phyloP scores from a whole-genome alignment of 2,797 vertebrate genomes.

The Alouatta caraya region DNA sequence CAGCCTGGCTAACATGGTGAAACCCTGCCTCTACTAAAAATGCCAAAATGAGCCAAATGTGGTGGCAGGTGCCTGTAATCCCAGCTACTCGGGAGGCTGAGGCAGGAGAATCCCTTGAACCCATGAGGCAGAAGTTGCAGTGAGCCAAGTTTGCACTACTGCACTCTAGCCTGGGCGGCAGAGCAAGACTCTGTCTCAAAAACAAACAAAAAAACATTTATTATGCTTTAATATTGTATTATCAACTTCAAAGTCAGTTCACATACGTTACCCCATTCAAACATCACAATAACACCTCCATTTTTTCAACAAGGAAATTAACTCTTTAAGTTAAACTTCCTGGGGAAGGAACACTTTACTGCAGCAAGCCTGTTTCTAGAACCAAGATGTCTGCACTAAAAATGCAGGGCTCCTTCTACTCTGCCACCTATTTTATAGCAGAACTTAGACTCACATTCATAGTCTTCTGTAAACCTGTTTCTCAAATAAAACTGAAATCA shows the following conservation, averaged over 20 bases:
- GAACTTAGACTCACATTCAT: neutral
- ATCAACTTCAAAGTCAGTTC: neutral
- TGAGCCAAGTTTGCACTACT: no score
- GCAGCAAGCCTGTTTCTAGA: neutral
- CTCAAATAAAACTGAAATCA: neutral
- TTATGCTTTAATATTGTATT: neutral
- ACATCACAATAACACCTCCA: neutral
- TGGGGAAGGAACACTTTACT: neutral
- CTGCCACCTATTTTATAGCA: neutral
- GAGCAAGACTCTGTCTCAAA: no score
- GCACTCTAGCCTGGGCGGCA: no score
- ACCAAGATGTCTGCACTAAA: neutral
- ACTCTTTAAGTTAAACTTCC: neutral
- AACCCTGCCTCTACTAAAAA: no score
- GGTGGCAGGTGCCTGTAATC: no score
- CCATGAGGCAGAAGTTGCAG: no score
- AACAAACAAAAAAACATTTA: neutral
- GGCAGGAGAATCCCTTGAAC: no score
- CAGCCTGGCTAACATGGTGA: no score
- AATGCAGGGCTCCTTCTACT: neutral
- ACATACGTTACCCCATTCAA: neutral
- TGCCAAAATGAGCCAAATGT: no score
- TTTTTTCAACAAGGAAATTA: neutral
- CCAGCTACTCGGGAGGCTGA: no score
- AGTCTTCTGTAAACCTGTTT: neutral